These are phyloP conservation scores for Mesocentrotus franciscanus DNA, from an alignment of 53 echinoderm and acorn worm genomes.

Conservation along the genomic window DNA sequence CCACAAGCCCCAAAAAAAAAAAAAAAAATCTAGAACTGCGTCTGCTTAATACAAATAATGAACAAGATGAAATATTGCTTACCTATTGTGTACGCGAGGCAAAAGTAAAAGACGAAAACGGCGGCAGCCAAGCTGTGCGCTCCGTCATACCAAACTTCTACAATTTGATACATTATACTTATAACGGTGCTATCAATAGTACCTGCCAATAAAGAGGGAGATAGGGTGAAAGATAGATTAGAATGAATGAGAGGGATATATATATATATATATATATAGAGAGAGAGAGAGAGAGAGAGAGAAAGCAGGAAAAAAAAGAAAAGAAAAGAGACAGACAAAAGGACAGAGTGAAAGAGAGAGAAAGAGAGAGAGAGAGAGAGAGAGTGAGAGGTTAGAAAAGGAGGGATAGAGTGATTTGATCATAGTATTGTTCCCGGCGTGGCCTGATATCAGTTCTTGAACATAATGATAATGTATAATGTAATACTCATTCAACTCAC, in stretches of 20 bases:
- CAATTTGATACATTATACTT: neutral
- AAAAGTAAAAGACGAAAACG: constrained; percentile 31
- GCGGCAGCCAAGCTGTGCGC: constrained; percentile 34
- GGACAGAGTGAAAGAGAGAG: neutral
- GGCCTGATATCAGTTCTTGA: neutral
- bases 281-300: neutral
- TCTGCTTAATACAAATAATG: too few relatives aligned
- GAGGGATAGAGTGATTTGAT: neutral
- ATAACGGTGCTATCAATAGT: neutral
- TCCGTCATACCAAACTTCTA: constrained; percentile 19
- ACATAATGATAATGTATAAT: neutral
- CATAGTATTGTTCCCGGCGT: neutral
- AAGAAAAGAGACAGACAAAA: neutral
- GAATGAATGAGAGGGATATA: neutral
- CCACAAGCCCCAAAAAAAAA: too few relatives aligned
- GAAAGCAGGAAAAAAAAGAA: neutral
- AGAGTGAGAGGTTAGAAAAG: neutral
- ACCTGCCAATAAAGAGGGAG: neutral
- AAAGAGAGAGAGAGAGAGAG: neutral
- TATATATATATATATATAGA: neutral
- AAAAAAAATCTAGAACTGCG: too few relatives aligned
- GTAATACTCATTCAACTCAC: neutral
- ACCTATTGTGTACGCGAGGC: constrained; percentile 31
- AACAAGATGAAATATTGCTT: neutral
- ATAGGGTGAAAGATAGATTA: neutral